phyloP scores from a whole-genome alignment of 2,113 vertebrate species.

The Scytalopus superciliaris region DNA sequence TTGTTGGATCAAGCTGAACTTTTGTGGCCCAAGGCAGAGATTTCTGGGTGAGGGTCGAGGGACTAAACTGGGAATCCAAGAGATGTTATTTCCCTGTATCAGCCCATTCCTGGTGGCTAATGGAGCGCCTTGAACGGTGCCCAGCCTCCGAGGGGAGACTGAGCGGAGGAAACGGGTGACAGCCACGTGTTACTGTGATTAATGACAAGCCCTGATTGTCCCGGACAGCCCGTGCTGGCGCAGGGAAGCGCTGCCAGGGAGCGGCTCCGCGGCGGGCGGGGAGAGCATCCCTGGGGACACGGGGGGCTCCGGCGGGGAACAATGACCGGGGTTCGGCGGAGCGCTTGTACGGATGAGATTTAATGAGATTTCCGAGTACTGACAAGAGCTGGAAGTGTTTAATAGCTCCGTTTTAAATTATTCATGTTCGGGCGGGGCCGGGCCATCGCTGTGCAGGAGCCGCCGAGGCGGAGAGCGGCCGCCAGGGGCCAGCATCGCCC shows the following conservation, averaged over 20 bases:
- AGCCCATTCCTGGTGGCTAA: fast-evolving
- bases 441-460: not conserved
- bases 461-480: not conserved
- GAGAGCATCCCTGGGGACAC: not conserved
- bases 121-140: fast-evolving
- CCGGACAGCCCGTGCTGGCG: not conserved
- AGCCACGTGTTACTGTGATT: not conserved
- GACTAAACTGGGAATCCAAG: fast-evolving
- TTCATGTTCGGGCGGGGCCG: not conserved
- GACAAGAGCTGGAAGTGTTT: not conserved
- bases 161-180: not conserved
- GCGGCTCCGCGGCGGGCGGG: not conserved
- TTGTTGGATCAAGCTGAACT: not conserved
- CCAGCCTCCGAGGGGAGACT: not conserved
- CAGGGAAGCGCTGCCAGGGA: not conserved
- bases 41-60: not conserved
- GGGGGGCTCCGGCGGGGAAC: not conserved
- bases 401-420: not conserved
- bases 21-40: not conserved
- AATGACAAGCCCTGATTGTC: not conserved
- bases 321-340: not conserved
- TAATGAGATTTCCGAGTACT: not conserved
- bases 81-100: fast-evolving
- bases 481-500: constrained; percentile 64
- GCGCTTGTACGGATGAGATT: not conserved